Percentiles rank a stretch among this genome's conserved stretches.
phyloP scores from a whole-genome alignment of 1,140 invertebrate genomes.

The Solenopsis invicta region DNA sequence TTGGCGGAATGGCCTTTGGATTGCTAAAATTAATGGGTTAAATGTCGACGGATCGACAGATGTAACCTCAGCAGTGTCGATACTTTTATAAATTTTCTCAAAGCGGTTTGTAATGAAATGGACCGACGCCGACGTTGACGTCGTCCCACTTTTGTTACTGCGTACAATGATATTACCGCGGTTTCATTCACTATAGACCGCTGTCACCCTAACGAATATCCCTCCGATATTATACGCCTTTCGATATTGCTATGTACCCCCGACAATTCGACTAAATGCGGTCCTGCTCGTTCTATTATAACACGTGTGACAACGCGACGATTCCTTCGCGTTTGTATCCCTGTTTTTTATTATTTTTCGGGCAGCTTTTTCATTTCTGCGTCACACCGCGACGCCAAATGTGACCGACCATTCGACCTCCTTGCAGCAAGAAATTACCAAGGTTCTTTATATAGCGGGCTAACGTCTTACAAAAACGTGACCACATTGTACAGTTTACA shows the following conservation, averaged over 20 bases:
- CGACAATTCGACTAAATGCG: conserved; percentile 20
- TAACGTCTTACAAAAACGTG: conserved; percentile 66
- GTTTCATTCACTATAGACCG: conserved; percentile 34
- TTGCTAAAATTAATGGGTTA: conserved; percentile 21
- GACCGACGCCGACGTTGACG: background rate
- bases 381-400: background rate
- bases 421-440: conserved; percentile 31
- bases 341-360: conserved; percentile 40
- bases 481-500: conserved; percentile 53
- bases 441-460: background rate
- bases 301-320: conserved; percentile 40
- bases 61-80: conserved; percentile 1
- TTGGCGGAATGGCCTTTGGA: background rate
- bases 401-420: conserved; percentile 12
- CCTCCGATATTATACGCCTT: conserved; percentile 31
- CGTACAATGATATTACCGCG: conserved; percentile 26
- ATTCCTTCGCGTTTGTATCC: background rate
- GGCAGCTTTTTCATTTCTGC: background rate
- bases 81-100: conserved; percentile 53
- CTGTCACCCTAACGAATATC: conserved; percentile 14
- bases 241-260: conserved; percentile 23
- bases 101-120: conserved; percentile 33
- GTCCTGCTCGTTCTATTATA: background rate
- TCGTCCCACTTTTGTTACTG: conserved; percentile 33
- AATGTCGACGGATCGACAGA: conserved; percentile 6